Base-by-base conservation (phyloP, 2,797 vertebrate genomes). In the Lerista edwardsae region DNA sequence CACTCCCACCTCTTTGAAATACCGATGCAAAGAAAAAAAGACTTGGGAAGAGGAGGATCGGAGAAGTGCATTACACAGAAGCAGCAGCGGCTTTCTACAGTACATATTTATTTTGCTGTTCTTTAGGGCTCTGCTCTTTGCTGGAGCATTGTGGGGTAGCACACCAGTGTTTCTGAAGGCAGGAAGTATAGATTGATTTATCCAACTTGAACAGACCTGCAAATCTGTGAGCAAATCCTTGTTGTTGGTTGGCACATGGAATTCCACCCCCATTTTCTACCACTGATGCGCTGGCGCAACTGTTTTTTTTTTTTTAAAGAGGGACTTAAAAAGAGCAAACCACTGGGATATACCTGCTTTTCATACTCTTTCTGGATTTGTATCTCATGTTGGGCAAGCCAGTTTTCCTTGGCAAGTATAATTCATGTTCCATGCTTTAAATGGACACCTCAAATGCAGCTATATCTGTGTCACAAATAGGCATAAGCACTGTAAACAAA, bases 111-210 rank as follows among this genome's bases (percentile, higher is more conserved):
- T 72, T 39, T 71, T 36, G 34, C 68, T 31, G 23, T 71, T 71
- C 36, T 39, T 17, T 23, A 6, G 34, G 67, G 11, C 19, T 68
- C 65, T 68, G 25, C n/a, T 44, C 57, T 31, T 64, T 79, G 29
- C 17, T 64, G 29, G 39, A 51, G 41, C 69, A 80, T 79, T 1
- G 6, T 81, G 61, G 73, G 84, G 84, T 79, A 87, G 75, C 79
- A 80, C 81, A 73, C 79, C 80, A 83, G 68, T 84, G 84, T 83
- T 88, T 78, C 89, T 93, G 91, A 94, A 86, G 90, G 74, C 81
- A 93, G 86, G 89, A 93, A 93, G 91, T 31, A 17, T 87, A 86
- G 85, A 91, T 90, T 93, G 86, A 91, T 84, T 88, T 91, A 80
- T 91, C 83, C 88, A 93, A 91, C 87, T 93, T 90, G 92, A 92